Conservation (phyloP, 1,140 invertebrate species). For the Drosophila suzukii region DNA sequence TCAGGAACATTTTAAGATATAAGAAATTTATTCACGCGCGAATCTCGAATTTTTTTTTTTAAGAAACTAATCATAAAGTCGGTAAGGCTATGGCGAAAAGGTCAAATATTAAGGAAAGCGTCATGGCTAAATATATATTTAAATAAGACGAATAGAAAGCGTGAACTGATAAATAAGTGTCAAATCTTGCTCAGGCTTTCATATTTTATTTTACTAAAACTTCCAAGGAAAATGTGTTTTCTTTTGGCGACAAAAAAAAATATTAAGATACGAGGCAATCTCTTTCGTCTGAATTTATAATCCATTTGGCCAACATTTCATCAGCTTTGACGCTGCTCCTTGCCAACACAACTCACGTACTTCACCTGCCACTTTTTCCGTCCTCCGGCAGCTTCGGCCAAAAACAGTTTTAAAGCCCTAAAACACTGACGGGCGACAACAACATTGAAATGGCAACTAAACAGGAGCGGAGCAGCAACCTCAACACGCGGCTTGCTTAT, state of each 20-base stretch:
- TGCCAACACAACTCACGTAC: conserved; percentile 52
- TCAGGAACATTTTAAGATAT: background rate
- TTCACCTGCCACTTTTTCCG: conserved; percentile 62
- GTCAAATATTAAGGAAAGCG: background rate
- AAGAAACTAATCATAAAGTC: too few relatives aligned
- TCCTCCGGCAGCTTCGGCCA: conserved; percentile 45
- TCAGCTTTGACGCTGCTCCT: conserved; percentile 24
- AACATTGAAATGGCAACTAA: conserved; percentile 36
- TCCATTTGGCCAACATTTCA: conserved; percentile 48
- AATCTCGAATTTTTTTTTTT: background rate
- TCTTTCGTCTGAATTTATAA: conserved; percentile 48
- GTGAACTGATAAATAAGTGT: conserved; percentile 3
- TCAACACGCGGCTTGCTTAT: conserved; percentile 14
- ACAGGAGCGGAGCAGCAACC: conserved; percentile 22
- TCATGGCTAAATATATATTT: background rate
- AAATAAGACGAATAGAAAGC: background rate
- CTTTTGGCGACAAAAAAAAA: background rate
- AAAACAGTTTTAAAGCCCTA: conserved; percentile 56
- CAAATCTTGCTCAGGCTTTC: background rate
- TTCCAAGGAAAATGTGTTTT: background rate
- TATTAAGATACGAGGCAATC: conserved; percentile 27
- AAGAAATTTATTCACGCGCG: too few relatives aligned
- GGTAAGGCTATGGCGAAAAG: background rate
- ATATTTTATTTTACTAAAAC: background rate
- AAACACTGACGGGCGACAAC: conserved; percentile 53